Conservation (phyloP, 2,888 invertebrate species). For the Steinernema carpocapsae region DNA sequence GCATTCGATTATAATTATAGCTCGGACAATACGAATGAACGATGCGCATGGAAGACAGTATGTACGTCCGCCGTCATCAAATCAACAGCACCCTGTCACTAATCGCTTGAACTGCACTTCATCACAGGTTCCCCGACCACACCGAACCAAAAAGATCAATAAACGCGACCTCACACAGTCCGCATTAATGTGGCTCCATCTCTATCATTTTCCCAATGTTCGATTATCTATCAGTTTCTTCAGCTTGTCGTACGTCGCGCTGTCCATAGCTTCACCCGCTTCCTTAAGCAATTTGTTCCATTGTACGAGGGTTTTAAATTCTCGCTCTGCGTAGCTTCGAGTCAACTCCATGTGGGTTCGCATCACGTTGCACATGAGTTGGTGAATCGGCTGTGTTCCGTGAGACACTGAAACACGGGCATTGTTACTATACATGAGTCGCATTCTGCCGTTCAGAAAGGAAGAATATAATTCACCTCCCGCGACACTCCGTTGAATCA, state of each 20-base stretch:
- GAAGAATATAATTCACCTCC: not conserved
- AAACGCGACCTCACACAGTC: no score
- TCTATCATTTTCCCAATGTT: no score
- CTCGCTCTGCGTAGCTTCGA: conserved; percentile 8
- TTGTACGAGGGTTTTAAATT: not conserved
- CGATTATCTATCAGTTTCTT: not conserved
- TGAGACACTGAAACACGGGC: not conserved
- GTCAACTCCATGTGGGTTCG: not conserved
- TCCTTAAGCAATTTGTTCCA: not conserved
- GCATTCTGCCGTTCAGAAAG: not conserved
- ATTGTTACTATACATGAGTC: not conserved
- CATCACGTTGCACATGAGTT: conserved; percentile 3
- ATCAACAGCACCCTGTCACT: no score
- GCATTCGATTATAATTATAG: no score
- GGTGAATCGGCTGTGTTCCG: not conserved
- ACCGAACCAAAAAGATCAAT: no score
- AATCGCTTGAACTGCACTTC: no score
- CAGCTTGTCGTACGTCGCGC: not conserved
- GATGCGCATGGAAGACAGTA: no score
- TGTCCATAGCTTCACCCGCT: not conserved
- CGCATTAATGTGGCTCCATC: no score
- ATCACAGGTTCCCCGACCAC: no score
- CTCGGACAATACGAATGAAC: no score
- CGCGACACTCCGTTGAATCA: not conserved
- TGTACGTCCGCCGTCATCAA: no score